phyloP scores from a whole-genome alignment of 2,888 invertebrate species.

The Epiblema foenella region DNA sequence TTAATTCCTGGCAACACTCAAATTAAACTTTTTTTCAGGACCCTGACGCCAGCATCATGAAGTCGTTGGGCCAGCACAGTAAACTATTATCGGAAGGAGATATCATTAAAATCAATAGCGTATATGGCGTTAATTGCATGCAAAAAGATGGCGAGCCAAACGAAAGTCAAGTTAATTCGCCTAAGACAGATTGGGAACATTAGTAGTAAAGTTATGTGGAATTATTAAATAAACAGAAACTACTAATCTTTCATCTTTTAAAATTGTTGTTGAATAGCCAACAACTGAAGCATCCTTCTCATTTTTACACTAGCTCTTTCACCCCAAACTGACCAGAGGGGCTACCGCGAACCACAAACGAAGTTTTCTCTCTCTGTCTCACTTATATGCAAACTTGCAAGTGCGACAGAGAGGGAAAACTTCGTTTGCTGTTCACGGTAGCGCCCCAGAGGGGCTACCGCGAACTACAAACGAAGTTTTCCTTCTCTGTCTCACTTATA shows the following conservation, averaged over 20 bases:
- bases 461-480: too few species aligned
- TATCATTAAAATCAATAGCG: constrained; percentile 73
- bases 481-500: too few species aligned
- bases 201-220: not conserved
- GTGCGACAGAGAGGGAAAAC: too few species aligned
- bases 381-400: too few species aligned
- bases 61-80: constrained; percentile 64
- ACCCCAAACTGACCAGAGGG: too few species aligned
- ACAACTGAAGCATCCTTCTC: too few species aligned
- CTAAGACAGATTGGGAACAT: constrained; percentile 13
- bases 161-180: not conserved
- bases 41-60: constrained; percentile 70
- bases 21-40: constrained; percentile 59
- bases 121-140: constrained; percentile 69
- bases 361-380: too few species aligned
- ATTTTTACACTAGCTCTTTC: not conserved
- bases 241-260: not conserved
- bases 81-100: constrained; percentile 67
- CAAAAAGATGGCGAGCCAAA: not conserved
- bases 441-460: too few species aligned
- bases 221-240: not conserved
- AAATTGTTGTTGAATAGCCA: not conserved
- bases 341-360: too few species aligned
- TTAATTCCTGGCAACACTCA: not conserved
- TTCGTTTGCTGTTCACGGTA: too few species aligned